Base-by-base conservation (phyloP, 1,140 invertebrate genomes). In the Apis laboriosa region DNA sequence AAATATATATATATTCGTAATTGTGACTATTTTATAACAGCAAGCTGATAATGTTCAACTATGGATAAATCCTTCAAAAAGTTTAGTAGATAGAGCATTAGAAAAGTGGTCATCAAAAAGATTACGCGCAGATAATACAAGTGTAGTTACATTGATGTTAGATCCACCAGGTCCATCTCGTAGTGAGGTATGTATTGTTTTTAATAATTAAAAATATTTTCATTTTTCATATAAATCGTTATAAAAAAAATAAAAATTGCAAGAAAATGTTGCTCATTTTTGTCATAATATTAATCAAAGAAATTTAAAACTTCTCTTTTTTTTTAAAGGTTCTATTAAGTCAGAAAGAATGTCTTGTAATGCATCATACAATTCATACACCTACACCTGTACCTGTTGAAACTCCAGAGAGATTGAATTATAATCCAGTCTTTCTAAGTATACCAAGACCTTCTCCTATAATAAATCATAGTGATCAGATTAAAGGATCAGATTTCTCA, bases 51-150 rank as follows among this genome's bases (percentile, higher is more conserved):
- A 82, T 60, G 55, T 89, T 34, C 92, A 94, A 67, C 94, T 95
- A 84, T 97, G 97, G 97, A 95, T 97, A 56, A 99, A 99, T 94
- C 98, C 98, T 1, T 98, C 98, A 19, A 98, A 98, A 92, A 96
- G 96, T 84, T 94, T 99, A 70, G 98, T 99, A 0, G 97, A 99
- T 90, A 95, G 96, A 85, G 98, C 98, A 43, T 94, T 99, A 9
- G 96, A 97, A 84, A 96, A 96, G 80, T 97, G 98, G 96, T 96
- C 95, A 21, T 95, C 94, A 56, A 97, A 96, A 12, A 96, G 97
- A 90, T 96, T 99, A 95, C 95, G 98, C 56, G 98, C 98, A 15
- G 98, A 99, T 94, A 99, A 99, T 92, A 99, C 98, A 7, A 98
- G 97, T 76, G 98, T 98, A 66, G 97, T 99, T 11, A 99, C 98